Base-by-base conservation (phyloP, 2,113 vertebrate species). In the Cyprinus carpio region DNA sequence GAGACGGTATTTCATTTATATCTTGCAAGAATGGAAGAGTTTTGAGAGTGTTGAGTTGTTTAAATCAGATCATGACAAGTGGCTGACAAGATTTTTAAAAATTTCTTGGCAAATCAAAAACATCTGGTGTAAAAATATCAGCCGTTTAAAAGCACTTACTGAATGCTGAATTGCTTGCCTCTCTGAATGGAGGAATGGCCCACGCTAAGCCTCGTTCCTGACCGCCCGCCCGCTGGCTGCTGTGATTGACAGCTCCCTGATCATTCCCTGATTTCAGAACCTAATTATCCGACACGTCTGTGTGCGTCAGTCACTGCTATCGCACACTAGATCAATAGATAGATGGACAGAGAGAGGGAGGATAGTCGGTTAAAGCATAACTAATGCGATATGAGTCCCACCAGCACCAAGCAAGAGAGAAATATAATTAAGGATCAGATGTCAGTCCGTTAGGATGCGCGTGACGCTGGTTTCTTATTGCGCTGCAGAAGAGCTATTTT, bases 251-350 rank as follows among this genome's bases (percentile, higher is more conserved):
- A 88, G 91, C 81, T 81, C 72, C 65, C 90, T 90, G 92, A 94
- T 95, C 92, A 93, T 93, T 86, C 86, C 74, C 87, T 49, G 90
- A 93, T 94, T 94, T 91, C 90, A 92, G 29, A 92, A 94, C 90
- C 91, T 93, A 94, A 94, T 94, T 94, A 94, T 93, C 92, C 91
- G 51, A 69, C 84, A 86, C 87, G 88, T 88, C 90, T 6, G 82
- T n/a, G n/a, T 85, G 87, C 83, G 71, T 91, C 91, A 89, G 16
- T 83, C 23, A 69, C 77, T 84, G 5, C 86, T 88, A 92, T 93
- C 91, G 76, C 84, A 86, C 79, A 54, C 27, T 67, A 88, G 89
- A 92, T 92, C 90, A 87, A 51, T 11, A 62, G 81, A 79, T 18
- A 77, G 40, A 79, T 31, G 25, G 82, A 18, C 54, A 76, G 58